These are phyloP conservation scores for Bryconaethiops microstoma DNA, from an alignment of 2,797 vertebrate genomes.

Conservation along the genomic window DNA sequence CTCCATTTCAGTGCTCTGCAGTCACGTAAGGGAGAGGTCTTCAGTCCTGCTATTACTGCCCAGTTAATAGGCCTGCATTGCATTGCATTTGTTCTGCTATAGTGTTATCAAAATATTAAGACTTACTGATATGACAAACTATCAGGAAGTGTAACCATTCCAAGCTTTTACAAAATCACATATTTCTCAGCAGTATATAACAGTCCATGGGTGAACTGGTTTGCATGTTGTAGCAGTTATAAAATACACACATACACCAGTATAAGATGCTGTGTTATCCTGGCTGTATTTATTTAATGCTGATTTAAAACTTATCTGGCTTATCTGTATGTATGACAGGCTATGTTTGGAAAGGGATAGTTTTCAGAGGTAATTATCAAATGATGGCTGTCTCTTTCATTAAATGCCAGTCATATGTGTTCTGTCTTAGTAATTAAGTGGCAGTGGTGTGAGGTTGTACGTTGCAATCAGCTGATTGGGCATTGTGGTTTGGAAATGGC, in stretches of 20 bases:
- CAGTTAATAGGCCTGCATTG: not conserved
- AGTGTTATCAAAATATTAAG: not conserved
- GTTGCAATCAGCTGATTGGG: slow-evolving; percentile 67
- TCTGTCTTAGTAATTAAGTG: slow-evolving; percentile 74
- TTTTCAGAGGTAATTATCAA: slow-evolving; percentile 51
- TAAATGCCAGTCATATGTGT: slow-evolving; percentile 78
- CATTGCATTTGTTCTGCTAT: not conserved
- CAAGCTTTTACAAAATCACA: too few relatives aligned
- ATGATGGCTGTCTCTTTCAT: slow-evolving; percentile 64
- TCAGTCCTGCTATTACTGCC: not conserved
- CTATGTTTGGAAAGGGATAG: not conserved
- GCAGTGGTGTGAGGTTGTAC: slow-evolving; percentile 61
- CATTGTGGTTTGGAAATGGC: slow-evolving; percentile 59
- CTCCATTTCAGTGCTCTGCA: not conserved
- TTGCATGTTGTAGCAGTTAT: not conserved
- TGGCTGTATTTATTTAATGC: not conserved
- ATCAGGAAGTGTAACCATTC: too few relatives aligned
- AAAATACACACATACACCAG: not conserved
- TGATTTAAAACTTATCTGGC: not conserved
- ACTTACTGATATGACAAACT: too few relatives aligned
- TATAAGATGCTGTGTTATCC: not conserved
- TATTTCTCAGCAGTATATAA: too few relatives aligned
- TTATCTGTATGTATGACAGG: slow-evolving; percentile 1
- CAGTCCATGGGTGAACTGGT: too few relatives aligned
- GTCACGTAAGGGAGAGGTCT: not conserved